A percentile compares a stretch with the other conserved stretches of the same genome.
phyloP scores from a whole-genome alignment of 2,888 invertebrate species.

The Parapristionchus giblindavisi region DNA sequence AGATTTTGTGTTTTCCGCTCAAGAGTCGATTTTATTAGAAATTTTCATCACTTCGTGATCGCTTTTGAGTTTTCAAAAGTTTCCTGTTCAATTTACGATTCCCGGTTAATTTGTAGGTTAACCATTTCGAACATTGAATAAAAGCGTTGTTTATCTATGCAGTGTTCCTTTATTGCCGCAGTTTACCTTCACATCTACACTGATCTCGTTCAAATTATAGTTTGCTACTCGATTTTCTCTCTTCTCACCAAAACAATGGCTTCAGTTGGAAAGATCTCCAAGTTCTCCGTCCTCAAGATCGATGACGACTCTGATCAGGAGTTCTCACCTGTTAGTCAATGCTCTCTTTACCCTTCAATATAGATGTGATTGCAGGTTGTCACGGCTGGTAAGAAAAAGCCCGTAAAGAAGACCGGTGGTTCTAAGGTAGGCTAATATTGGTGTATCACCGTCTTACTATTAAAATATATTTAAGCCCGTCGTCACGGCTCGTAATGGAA shows the following conservation, averaged over 20 bases:
- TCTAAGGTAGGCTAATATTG: background rate
- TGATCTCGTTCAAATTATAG: background rate
- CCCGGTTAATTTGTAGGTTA: background rate
- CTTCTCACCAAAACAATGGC: constrained; percentile 13
- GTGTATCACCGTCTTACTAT: background rate
- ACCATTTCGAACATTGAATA: too few relatives aligned
- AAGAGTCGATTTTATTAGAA: background rate
- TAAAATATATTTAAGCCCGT: background rate
- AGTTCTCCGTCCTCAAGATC: constrained; percentile 30
- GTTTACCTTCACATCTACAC: too few relatives aligned
- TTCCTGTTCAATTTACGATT: background rate
- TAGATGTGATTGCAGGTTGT: background rate
- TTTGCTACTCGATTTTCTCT: background rate
- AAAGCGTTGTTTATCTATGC: too few relatives aligned
- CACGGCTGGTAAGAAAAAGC: background rate
- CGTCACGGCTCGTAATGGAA: constrained; percentile 13
- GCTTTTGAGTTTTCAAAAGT: background rate
- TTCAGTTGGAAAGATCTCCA: constrained; percentile 4
- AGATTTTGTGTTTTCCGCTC: background rate
- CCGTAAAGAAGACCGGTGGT: background rate
- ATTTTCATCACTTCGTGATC: background rate
- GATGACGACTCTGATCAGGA: constrained; percentile 33
- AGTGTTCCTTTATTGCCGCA: too few relatives aligned
- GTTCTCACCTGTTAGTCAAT: background rate
- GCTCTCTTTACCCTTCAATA: background rate